A percentile compares a stretch with the other conserved stretches of the same genome.
These are phyloP conservation scores for Eilema caniola DNA, from an alignment of 2,888 invertebrate genomes.

Conservation along the genomic window DNA sequence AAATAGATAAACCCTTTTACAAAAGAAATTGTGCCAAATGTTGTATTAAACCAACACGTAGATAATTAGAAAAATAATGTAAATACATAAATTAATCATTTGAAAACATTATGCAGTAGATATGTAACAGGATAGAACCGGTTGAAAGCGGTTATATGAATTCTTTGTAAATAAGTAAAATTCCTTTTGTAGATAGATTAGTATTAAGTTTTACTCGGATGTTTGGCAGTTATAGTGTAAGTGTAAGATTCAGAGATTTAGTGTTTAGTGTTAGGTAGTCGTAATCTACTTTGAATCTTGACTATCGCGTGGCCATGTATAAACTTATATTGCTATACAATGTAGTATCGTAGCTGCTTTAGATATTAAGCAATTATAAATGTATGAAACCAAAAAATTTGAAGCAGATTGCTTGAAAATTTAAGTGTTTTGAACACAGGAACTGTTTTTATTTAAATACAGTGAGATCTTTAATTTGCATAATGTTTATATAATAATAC, in stretches of 20 bases:
- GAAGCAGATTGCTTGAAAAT: slow-evolving; percentile 86
- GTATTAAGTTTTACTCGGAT: slow-evolving; percentile 42
- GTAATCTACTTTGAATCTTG: slow-evolving; percentile 62
- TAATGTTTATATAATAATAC: slow-evolving; percentile 78
- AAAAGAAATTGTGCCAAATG: slow-evolving; percentile 64
- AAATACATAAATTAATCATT: slow-evolving; percentile 59
- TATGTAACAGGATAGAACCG: slow-evolving; percentile 28
- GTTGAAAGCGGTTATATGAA: slow-evolving; percentile 26
- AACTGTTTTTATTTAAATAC: slow-evolving; percentile 64
- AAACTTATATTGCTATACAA: slow-evolving; percentile 61
- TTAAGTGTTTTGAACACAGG: slow-evolving; percentile 84
- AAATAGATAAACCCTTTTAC: slow-evolving; percentile 45
- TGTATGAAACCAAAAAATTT: slow-evolving; percentile 86
- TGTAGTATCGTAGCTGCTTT: slow-evolving; percentile 65
- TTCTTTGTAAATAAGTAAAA: slow-evolving; percentile 67
- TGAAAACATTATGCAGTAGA: slow-evolving; percentile 38
- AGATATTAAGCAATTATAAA: slow-evolving; percentile 72
- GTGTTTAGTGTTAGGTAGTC: slow-evolving; percentile 43
- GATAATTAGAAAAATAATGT: slow-evolving; percentile 69
- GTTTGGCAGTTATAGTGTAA: slow-evolving; percentile 51
- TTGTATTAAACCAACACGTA: slow-evolving; percentile 65
- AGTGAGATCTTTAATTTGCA: slow-evolving; percentile 73
- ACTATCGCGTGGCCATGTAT: slow-evolving; percentile 81
- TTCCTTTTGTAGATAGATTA: slow-evolving; percentile 73
- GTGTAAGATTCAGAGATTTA: slow-evolving; percentile 60